These are phyloP conservation scores for Pardosa pseudoannulata DNA, from an alignment of 2,888 invertebrate species.

Conservation along the genomic window DNA sequence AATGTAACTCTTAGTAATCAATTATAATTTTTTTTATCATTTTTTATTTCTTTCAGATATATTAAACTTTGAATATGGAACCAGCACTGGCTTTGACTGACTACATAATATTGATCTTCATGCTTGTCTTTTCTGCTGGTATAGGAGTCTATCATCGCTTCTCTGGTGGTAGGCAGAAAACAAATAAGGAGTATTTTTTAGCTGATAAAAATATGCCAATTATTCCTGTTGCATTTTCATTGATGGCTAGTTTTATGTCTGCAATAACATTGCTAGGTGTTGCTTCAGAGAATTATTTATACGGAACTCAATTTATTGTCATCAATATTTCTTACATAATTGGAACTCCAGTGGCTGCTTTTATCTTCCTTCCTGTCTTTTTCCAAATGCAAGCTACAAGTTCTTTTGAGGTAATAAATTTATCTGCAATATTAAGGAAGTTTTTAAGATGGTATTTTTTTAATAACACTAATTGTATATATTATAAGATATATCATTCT, in stretches of 20 bases:
- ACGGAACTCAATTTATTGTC: conserved; percentile 87
- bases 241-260: conserved; percentile 97
- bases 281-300: conserved; percentile 90
- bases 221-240: conserved; percentile 88
- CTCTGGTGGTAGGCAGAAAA: conserved; percentile 90
- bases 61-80: background rate
- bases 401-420: conserved; percentile 78
- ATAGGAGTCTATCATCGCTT: conserved; percentile 90
- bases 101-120: conserved; percentile 62
- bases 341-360: conserved; percentile 87
- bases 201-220: conserved; percentile 89
- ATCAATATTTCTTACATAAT: conserved; percentile 87
- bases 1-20: too few species aligned
- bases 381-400: conserved; percentile 89
- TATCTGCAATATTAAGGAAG: too few species aligned
- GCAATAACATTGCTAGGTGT: conserved; percentile 92
- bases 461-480: too few species aligned
- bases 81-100: conserved; percentile 37
- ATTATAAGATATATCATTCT: too few species aligned
- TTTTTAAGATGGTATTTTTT: too few species aligned
- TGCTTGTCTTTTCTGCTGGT: conserved; percentile 62
- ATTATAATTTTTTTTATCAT: too few species aligned
- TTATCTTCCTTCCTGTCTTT: conserved; percentile 89
- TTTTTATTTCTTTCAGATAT: background rate
- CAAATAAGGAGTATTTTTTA: conserved; percentile 83